Percentiles rank a stretch among this genome's conserved stretches.
Conservation (phyloP, 1,140 invertebrate species). For the Heliconius congener region DNA sequence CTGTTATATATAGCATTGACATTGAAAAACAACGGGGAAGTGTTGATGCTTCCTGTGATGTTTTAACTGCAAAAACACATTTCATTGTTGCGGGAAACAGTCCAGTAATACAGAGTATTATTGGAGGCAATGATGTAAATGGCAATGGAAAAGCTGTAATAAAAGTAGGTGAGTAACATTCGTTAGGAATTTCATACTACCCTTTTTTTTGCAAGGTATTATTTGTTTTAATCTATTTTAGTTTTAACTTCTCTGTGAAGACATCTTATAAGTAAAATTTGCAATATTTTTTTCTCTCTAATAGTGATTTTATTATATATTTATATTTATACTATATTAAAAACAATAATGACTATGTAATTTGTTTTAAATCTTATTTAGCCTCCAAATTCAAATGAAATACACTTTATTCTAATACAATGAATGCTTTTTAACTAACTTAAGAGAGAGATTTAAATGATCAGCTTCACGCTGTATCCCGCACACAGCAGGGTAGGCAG, state of each 20-base stretch:
- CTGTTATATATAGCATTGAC: slow-evolving; percentile 30
- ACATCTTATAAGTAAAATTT: neutral
- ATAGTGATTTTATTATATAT: no score
- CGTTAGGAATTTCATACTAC: neutral
- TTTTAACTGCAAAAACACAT: slow-evolving; percentile 16
- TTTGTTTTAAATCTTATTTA: neutral
- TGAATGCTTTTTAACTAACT: no score
- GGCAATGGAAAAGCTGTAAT: slow-evolving; percentile 26
- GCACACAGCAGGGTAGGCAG: no score
- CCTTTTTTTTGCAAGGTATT: neutral
- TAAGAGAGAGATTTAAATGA: no score
- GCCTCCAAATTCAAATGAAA: no score
- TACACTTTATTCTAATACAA: no score
- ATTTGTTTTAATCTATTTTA: neutral
- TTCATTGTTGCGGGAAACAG: slow-evolving; percentile 16
- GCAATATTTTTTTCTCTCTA: no score
- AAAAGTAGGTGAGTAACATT: slow-evolving; percentile 21
- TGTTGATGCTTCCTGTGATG: slow-evolving; percentile 10
- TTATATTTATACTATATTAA: no score
- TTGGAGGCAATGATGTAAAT: slow-evolving; percentile 24
- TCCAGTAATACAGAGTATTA: slow-evolving; percentile 10
- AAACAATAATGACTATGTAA: no score
- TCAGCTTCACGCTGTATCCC: no score
- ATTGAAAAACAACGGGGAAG: slow-evolving; percentile 21
- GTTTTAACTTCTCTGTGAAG: neutral